Base-by-base conservation (phyloP, 2,888 invertebrate species). In the Heliothis peltigera region DNA sequence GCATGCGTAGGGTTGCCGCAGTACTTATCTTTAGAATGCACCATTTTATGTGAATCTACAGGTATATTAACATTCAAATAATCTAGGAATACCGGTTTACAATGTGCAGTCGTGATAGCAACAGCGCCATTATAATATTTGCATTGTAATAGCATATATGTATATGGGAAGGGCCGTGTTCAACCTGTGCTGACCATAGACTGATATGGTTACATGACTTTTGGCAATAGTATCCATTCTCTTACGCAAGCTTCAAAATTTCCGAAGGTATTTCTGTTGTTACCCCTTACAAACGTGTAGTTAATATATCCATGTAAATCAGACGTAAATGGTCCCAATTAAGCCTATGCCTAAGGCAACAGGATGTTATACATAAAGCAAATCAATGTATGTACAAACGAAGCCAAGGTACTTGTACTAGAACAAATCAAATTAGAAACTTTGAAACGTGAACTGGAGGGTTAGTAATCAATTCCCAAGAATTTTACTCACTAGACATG, bases 311-410 rank as follows among this genome's bases (percentile, higher is more conserved):
- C 42, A 76, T 56, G 44, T 56, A 62, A 75, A 70, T 63, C 12
- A 57, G 49, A 57, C 63, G 15, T 63, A 75, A 51, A 63, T 63
- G 56, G 64, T 18, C 17, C 56, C 46, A 76, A 70, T 75, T 63
- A 71, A 75, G 21, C 28, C 15, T 19, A 4, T 39, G 46, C 5
- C 21, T 70, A 54, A 62, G 44, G 21, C 35, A 70, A 63, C 53
- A 63, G 76, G 76, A 71, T 62, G 47, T 56, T 43, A 22, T 57
- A 32, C 12, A 51, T 74, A 70, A n/a, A 68, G 21, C 17, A 57
- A 70, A 62, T 47, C 43, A 49, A 70, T 57, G 19, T 47, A 47
- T 46, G 49, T 52, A 25, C 32, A 53, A 55, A 54, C 39, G 39
- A 12, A 75, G 52, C 53, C 70, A 75, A 71, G 52, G 62, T 42